These are phyloP conservation scores for Andricus quercusramuli DNA, from an alignment of 2,888 invertebrate species.

Conservation along the genomic window DNA sequence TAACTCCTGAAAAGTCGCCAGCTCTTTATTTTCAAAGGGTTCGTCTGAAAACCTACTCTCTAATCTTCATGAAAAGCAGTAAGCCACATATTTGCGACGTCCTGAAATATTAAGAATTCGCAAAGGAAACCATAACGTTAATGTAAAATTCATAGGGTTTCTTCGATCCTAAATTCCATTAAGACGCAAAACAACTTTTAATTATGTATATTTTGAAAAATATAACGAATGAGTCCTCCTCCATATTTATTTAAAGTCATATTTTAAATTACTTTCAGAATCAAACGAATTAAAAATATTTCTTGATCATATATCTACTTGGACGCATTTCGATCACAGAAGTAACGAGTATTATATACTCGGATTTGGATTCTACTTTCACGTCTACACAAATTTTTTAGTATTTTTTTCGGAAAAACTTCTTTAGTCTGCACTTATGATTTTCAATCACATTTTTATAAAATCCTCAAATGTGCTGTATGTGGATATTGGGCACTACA, in stretches of 20 bases:
- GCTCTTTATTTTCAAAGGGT: not conserved
- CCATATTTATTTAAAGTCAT: not conserved
- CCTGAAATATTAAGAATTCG: not conserved
- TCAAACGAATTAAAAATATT: no score
- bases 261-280: not conserved
- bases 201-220: not conserved
- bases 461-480: no score
- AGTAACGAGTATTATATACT: no score
- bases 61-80: not conserved
- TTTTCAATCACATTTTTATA: no score
- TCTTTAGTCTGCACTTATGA: no score
- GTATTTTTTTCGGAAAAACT: no score
- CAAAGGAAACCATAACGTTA: not conserved
- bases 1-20: not conserved
- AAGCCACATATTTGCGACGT: not conserved
- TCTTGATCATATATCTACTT: no score
- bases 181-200: not conserved
- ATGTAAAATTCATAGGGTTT: not conserved
- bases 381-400: no score
- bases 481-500: no score
- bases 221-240: not conserved
- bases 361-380: no score
- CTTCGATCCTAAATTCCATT: not conserved
- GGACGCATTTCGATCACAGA: no score
- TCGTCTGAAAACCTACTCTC: not conserved